Percentiles rank a stretch among this genome's conserved stretches.
Evolutionary conservation across 2,113 vertebrate genomes (phyloP).

Genomic region (Rhizomys pruinosus): DNA sequence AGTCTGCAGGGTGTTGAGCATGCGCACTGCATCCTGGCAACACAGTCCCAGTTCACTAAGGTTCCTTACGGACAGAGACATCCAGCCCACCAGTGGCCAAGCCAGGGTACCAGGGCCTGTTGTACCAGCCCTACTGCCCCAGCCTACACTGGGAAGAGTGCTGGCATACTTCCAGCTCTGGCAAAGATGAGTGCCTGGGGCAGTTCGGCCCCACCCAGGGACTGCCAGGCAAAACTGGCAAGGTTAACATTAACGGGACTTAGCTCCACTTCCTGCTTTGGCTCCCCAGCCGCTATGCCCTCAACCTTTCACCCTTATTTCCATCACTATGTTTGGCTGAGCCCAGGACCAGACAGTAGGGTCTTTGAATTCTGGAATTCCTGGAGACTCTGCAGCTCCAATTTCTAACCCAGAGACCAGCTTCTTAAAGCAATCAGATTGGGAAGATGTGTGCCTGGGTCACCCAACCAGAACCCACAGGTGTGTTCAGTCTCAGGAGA

Average conservation of each 20-base stretch:
- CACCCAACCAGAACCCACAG: background rate
- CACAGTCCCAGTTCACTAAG: background rate
- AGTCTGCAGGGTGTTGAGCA: conserved; percentile 96
- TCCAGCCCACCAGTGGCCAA: background rate
- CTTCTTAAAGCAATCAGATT: background rate
- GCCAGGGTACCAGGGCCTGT: background rate
- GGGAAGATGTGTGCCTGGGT: background rate
- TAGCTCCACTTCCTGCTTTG: background rate
- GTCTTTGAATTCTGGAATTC: conserved; percentile 9
- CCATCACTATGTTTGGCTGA: no score
- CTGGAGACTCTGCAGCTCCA: background rate
- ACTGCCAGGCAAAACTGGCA: background rate
- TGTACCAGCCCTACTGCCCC: background rate
- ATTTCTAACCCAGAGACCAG: background rate
- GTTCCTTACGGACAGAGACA: background rate
- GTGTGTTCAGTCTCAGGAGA: background rate
- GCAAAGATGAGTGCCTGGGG: background rate
- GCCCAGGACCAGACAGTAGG: no score
- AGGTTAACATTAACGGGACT: background rate
- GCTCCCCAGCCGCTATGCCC: background rate
- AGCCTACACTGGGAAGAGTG: background rate
- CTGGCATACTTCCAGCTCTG: conserved; percentile 23
- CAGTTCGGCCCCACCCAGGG: conserved; percentile 34
- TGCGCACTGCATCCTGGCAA: conserved; percentile 93
- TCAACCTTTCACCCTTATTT: background rate